Percentiles rank a stretch among this genome's conserved stretches.
These are phyloP conservation scores for Mellilla xanthometata DNA, from an alignment of 2,888 invertebrate genomes.

Conservation along the genomic window DNA sequence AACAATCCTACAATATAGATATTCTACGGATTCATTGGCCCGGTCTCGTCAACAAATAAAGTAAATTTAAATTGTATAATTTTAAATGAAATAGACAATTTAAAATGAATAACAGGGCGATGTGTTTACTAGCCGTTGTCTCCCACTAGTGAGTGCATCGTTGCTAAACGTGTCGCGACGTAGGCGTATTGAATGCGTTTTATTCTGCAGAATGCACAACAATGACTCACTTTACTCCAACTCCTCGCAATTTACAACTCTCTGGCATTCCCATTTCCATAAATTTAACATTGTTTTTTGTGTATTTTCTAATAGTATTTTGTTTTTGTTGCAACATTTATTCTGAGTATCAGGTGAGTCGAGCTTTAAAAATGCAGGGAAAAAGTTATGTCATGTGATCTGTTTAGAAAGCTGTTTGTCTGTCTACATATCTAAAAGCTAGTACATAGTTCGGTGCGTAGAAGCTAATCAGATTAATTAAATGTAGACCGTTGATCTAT, in stretches of 20 bases:
- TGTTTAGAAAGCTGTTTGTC: too few species aligned
- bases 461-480: too few species aligned
- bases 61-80: too few species aligned
- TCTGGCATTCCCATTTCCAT: constrained; percentile 7
- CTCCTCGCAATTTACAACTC: constrained; percentile 10
- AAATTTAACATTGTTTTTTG: constrained; percentile 13
- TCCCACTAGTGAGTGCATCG: background rate
- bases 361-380: background rate
- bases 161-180: background rate
- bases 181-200: constrained; percentile 2
- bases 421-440: too few species aligned
- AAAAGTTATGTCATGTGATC: background rate
- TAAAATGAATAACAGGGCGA: too few species aligned
- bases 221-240: constrained; percentile 14
- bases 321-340: constrained; percentile 2
- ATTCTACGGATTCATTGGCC: too few species aligned
- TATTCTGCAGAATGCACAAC: constrained; percentile 7
- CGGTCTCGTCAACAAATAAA: too few species aligned
- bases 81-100: too few species aligned
- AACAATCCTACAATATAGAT: too few species aligned
- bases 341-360: constrained; percentile 8
- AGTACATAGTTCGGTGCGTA: too few species aligned
- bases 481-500: too few species aligned
- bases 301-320: constrained; percentile 7
- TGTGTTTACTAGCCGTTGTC: too few species aligned